Evolutionary conservation across 2,797 vertebrate species (phyloP), one percentile per base, ranked within the genome.

Genomic region (Ptychobarbus kaznakovi): DNA sequence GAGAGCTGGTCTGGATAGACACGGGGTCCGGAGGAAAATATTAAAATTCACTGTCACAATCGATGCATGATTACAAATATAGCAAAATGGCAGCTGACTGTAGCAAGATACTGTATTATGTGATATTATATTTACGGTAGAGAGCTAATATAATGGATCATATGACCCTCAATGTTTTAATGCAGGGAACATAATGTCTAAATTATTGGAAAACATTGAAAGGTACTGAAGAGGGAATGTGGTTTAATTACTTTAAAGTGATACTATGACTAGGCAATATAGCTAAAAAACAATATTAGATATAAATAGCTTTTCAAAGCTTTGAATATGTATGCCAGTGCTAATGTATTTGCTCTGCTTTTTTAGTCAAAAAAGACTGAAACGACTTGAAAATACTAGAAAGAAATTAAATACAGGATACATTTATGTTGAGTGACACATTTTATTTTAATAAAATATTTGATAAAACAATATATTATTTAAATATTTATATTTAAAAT

Each of bases 1-100:
- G 49, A 84, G 84, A 76, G 72, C 58, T 46, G 79, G 44, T 28
- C 78, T 15, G 38, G 75, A 80, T 84, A 76, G 82, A 46, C 66
- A 85, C 38, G 22, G 66, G 1, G 28, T 12, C 42, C 15, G 13
- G 40, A 56, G 28, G 44, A 73, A 79, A 69, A 73, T 70, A 35
- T 70, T 65, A 32, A 35, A 72, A 38, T 38, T 83, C n/a, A 72
- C 63, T 66, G 42, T 46, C 51, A n/a, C 20, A 53, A 73, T 79
- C 28, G 16, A 66, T 63, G 65, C 74, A 51, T 46, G 18, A 69
- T 61, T 61, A 72, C 8, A 63, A 63, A 28, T 63, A 28, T 44
- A 63, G 56, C 58, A 12, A 78, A 63, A 44, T 78, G 56, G 56
- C 38, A 28, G 22, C 12, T 61, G 75, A 56, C 12, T 53, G 6